phyloP scores from a whole-genome alignment of 1,140 invertebrate genomes.

The Heterodera schachtii region DNA sequence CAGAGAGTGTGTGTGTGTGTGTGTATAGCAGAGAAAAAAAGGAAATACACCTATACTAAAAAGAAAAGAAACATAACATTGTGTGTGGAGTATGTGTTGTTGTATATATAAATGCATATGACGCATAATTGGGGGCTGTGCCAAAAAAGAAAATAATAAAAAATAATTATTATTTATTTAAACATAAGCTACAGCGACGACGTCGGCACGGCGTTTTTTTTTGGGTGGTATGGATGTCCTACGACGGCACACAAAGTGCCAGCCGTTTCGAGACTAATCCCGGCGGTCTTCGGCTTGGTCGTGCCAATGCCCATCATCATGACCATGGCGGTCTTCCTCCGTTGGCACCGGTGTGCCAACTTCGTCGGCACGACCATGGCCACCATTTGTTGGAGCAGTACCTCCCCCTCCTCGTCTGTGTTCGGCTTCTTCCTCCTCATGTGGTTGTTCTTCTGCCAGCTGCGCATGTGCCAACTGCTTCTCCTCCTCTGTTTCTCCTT shows the following conservation, averaged over 20 bases:
- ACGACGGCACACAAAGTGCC: too few relatives aligned
- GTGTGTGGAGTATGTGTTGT: too few relatives aligned
- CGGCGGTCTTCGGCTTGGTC: too few relatives aligned
- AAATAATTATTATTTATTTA: not conserved
- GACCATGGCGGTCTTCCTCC: not conserved
- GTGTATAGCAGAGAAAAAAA: not conserved
- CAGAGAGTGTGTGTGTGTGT: too few relatives aligned
- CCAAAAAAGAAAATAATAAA: not conserved
- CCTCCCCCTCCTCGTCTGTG: not conserved
- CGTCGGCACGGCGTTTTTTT: not conserved
- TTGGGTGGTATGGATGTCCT: not conserved
- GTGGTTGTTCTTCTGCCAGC: not conserved
- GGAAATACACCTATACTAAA: conserved; percentile 10
- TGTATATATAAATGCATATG: too few relatives aligned
- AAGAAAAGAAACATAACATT: not conserved
- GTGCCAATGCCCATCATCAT: not conserved
- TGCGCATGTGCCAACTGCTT: not conserved
- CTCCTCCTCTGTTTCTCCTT: too few relatives aligned
- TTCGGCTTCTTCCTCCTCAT: not conserved
- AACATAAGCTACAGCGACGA: not conserved
- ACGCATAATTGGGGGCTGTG: not conserved
- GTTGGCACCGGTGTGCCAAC: not conserved
- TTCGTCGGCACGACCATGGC: too few relatives aligned
- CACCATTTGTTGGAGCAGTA: too few relatives aligned
- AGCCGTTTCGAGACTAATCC: not conserved